Evolutionary conservation across 2,888 invertebrate species (phyloP).

Genomic region (Gymnoscelis rufifasciata): DNA sequence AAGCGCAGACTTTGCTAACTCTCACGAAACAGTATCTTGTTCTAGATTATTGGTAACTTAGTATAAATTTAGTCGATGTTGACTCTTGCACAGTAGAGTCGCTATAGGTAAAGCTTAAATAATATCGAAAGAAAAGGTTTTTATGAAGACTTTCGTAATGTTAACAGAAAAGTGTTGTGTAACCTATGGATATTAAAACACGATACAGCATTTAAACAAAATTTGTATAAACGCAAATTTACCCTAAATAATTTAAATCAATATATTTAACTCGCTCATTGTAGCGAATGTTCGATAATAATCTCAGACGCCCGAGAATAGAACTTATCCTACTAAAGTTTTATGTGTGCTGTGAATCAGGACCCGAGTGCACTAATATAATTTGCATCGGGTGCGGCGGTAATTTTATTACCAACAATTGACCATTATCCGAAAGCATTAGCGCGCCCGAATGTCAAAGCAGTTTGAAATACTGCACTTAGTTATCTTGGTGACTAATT

Average conservation of each 20-base stretch:
- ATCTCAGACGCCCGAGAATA: background rate
- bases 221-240: too few relatives aligned
- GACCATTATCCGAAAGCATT: constrained; percentile 55
- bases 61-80: constrained; percentile 37
- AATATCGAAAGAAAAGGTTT: too few relatives aligned
- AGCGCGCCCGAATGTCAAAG: constrained; percentile 52
- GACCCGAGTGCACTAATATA: constrained; percentile 43
- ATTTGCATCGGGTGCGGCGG: constrained; percentile 59
- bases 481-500: constrained; percentile 22
- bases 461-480: constrained; percentile 50
- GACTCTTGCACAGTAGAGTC: constrained; percentile 19
- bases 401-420: constrained; percentile 64
- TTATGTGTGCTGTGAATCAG: constrained; percentile 7
- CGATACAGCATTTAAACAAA: background rate
- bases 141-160: too few relatives aligned
- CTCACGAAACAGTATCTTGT: constrained; percentile 36
- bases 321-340: background rate
- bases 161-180: too few relatives aligned
- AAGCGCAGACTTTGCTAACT: constrained; percentile 17
- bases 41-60: constrained; percentile 51
- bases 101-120: too few relatives aligned
- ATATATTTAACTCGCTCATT: background rate
- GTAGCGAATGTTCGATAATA: background rate
- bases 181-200: too few relatives aligned
- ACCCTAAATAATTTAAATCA: too few relatives aligned